phyloP scores from a whole-genome alignment of 1,140 invertebrate species.

The Drosophila orena region DNA sequence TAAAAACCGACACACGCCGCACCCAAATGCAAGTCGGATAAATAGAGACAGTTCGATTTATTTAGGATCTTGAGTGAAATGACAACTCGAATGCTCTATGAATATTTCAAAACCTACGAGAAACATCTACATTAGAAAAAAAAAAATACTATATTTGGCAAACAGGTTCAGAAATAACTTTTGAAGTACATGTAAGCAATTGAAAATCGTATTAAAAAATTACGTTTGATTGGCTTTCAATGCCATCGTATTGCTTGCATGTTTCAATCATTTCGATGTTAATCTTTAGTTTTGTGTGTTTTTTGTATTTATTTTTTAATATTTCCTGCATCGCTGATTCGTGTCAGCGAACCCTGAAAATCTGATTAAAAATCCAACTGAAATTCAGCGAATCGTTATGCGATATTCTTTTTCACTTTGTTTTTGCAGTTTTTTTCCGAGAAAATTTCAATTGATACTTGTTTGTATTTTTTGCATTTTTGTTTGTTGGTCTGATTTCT shows the following conservation, averaged over 20 bases:
- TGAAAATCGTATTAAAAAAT: background rate
- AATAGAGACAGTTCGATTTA: slow-evolving; percentile 1
- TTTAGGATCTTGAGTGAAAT: background rate
- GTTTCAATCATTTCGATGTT: slow-evolving; percentile 1
- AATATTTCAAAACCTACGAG: background rate
- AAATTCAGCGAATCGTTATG: slow-evolving; percentile 40
- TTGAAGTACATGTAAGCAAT: too few relatives aligned
- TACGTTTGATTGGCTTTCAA: background rate
- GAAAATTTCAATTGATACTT: slow-evolving; percentile 47
- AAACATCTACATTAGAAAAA: background rate
- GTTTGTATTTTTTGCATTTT: slow-evolving; percentile 14
- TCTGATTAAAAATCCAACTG: slow-evolving; percentile 39
- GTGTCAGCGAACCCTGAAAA: slow-evolving; percentile 35
- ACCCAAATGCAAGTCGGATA: slow-evolving; percentile 28
- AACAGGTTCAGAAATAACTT: background rate
- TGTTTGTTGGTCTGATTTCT: slow-evolving; percentile 12
- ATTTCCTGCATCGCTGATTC: slow-evolving; percentile 13
- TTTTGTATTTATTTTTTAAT: background rate
- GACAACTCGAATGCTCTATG: slow-evolving; percentile 29
- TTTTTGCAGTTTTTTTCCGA: slow-evolving; percentile 22
- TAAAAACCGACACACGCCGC: slow-evolving; percentile 55
- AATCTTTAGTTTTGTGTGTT: slow-evolving; percentile 6
- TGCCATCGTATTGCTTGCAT: too few relatives aligned
- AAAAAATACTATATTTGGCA: background rate
- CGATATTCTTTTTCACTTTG: slow-evolving; percentile 35